Evolutionary conservation across 1,140 invertebrate species (phyloP).

Genomic region (Drosophila nebulosa): DNA sequence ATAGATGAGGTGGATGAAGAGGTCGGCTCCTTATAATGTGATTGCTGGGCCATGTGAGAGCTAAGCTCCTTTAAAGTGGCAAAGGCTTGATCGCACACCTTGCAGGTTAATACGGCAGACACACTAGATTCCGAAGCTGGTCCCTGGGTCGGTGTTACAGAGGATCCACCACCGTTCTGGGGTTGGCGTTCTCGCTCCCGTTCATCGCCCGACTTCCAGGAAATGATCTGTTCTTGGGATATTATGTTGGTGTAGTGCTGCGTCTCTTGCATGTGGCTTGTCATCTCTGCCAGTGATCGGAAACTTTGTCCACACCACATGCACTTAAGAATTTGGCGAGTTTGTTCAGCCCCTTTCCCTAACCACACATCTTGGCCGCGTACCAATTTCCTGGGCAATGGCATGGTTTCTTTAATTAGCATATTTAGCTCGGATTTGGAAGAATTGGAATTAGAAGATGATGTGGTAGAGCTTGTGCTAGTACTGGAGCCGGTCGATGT

Average conservation of each 20-base stretch:
- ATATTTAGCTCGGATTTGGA: slow-evolving; percentile 90
- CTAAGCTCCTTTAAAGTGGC: slow-evolving; percentile 96
- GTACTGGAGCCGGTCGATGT: slow-evolving; percentile 83
- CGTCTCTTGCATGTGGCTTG: slow-evolving; percentile 98
- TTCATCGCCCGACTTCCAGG: slow-evolving; percentile 94
- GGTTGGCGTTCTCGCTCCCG: slow-evolving; percentile 19
- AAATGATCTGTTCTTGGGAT: slow-evolving; percentile 97
- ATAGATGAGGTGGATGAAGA: slow-evolving; percentile 87
- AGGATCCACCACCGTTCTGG: slow-evolving; percentile 12
- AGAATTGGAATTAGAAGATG: slow-evolving; percentile 82
- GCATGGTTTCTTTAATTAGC: slow-evolving; percentile 95
- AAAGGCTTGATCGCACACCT: slow-evolving; percentile 98
- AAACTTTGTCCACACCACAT: slow-evolving; percentile 99
- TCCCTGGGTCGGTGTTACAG: background rate
- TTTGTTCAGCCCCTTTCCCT: slow-evolving; percentile 98
- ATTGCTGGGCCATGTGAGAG: slow-evolving; percentile 99
- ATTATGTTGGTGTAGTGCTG: slow-evolving; percentile 99
- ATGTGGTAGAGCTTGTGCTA: slow-evolving; percentile 83
- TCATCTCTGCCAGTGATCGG: slow-evolving; percentile 97
- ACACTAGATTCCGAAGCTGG: slow-evolving; percentile 84
- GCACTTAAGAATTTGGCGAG: slow-evolving; percentile 97
- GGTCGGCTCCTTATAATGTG: slow-evolving; percentile 96
- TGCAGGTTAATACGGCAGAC: slow-evolving; percentile 96
- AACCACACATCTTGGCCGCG: slow-evolving; percentile 99
- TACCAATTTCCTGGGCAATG: slow-evolving; percentile 95